Base-by-base conservation (phyloP, 2,113 vertebrate genomes). In the Melanerpes aurifrons region DNA sequence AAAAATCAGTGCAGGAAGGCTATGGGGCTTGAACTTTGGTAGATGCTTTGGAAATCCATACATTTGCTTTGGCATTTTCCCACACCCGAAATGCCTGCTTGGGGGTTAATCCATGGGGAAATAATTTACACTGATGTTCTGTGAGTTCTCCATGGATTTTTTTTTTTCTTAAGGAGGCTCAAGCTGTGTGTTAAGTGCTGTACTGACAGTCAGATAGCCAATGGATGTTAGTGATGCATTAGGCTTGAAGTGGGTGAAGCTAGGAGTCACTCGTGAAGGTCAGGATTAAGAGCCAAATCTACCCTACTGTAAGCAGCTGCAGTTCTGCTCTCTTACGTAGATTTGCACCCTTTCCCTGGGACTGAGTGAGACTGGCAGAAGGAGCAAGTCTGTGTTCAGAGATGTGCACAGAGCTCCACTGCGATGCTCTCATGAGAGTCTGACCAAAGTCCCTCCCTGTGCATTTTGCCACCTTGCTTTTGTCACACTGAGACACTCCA, bases 31-130 rank as follows among this genome's bases (percentile, higher is more conserved):
- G 88, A 94, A 88, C 71, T 69, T 56, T 18, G 72, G 20, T 66
- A 72, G 82, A 14, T 77, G 68, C 70, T 90, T 84, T 89, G 83
- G 72, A 96, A 95, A 83, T 83, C 67, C 56, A 13, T 67, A 78
- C 63, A 56, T 82, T 90, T 95, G 82, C 77, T 78, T 29, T 79
- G 80, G 71, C 69, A 35, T 90, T 95, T 90, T 82, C 64, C 83
- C 37, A 58, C 86, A 93, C 76, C 85, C 95, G 82, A 86, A 71
- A 63, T 87, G 19, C 58, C 82, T 78, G 50, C 58, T 82, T 31
- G 69, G 64, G 53, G 32, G 67, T 93, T 90, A 75, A 82, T 93
- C 88, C 69, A 37, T 24, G 40, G 64, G 68, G 80, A 86, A 77
- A n/a, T 68, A 64, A 37, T 70, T 87, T 83, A 80, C 35, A 21